Evolutionary conservation across 2,797 vertebrate genomes (phyloP).

Genomic region (Nannoperca obscura): DNA sequence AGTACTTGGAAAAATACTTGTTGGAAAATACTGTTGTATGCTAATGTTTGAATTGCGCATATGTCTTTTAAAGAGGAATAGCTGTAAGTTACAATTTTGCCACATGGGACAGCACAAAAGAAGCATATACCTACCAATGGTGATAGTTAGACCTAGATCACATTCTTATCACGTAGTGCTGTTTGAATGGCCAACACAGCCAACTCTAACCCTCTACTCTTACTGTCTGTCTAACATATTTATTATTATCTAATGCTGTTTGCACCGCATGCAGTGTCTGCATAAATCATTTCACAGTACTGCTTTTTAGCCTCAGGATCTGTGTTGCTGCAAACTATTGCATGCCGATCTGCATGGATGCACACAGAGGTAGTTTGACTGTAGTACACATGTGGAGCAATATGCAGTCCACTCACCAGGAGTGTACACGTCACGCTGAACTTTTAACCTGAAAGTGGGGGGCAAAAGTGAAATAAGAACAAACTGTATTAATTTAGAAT

Average conservation of each 20-base stretch:
- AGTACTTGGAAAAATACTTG: neutral
- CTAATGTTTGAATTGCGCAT: neutral
- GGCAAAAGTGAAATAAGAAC: neutral
- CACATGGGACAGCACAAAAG: neutral
- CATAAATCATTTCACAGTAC: constrained; percentile 45
- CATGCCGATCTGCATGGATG: constrained; percentile 29
- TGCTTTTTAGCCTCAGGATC: constrained; percentile 38
- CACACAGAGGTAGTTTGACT: constrained; percentile 14
- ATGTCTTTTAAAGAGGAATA: neutral
- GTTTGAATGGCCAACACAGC: constrained; percentile 22
- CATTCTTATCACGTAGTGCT: constrained; percentile 7
- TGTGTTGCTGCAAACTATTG: constrained; percentile 34
- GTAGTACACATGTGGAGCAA: constrained; percentile 8
- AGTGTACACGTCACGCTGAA: neutral
- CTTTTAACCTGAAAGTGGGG: neutral
- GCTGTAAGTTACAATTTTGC: constrained; percentile 5
- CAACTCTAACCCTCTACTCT: constrained; percentile 5
- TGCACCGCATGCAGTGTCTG: constrained; percentile 32
- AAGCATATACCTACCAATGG: neutral
- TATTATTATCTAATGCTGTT: constrained; percentile 43
- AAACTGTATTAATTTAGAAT: neutral
- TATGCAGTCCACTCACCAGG: neutral
- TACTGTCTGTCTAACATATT: constrained; percentile 39
- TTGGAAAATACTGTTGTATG: constrained; percentile 1
- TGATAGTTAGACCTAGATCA: neutral